Evolutionary conservation across 2,888 invertebrate species (phyloP).

Genomic region (Cyaniris semiargus): DNA sequence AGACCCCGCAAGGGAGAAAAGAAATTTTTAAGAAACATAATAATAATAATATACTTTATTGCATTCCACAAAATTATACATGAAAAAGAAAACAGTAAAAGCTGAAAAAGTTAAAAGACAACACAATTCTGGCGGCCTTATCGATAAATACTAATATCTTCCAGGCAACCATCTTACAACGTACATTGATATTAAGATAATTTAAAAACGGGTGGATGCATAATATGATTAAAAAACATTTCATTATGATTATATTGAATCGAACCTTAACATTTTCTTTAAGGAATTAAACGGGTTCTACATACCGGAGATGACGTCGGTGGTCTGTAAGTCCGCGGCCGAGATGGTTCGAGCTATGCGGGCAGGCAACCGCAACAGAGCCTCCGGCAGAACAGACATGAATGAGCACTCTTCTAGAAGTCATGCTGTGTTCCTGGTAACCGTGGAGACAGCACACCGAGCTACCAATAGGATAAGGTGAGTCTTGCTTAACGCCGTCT

Average conservation of each 20-base stretch:
- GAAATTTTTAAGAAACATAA: too few relatives aligned
- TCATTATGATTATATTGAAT: not conserved
- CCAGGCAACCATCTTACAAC: too few relatives aligned
- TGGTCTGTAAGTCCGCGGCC: conserved; percentile 94
- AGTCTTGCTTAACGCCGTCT: conserved; percentile 38
- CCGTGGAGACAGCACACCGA: conserved; percentile 90
- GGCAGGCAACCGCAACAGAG: conserved; percentile 94
- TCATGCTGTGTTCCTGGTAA: conserved; percentile 99
- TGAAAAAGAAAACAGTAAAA: too few relatives aligned
- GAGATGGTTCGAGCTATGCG: conserved; percentile 98
- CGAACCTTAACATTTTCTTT: not conserved
- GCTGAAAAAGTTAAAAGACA: too few relatives aligned
- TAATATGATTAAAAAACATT: too few relatives aligned
- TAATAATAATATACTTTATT: too few relatives aligned
- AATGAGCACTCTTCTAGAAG: conserved; percentile 99
- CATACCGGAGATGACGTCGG: conserved; percentile 96
- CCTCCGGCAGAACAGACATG: conserved; percentile 98
- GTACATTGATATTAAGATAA: too few relatives aligned
- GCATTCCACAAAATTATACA: too few relatives aligned
- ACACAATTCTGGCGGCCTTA: too few relatives aligned
- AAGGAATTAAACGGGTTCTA: conserved; percentile 89
- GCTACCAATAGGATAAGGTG: conserved; percentile 71
- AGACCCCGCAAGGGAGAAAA: too few relatives aligned
- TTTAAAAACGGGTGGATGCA: too few relatives aligned
- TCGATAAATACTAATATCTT: too few relatives aligned